phyloP scores from a whole-genome alignment of 1,140 invertebrate species.

The Anthonomus grandis region DNA sequence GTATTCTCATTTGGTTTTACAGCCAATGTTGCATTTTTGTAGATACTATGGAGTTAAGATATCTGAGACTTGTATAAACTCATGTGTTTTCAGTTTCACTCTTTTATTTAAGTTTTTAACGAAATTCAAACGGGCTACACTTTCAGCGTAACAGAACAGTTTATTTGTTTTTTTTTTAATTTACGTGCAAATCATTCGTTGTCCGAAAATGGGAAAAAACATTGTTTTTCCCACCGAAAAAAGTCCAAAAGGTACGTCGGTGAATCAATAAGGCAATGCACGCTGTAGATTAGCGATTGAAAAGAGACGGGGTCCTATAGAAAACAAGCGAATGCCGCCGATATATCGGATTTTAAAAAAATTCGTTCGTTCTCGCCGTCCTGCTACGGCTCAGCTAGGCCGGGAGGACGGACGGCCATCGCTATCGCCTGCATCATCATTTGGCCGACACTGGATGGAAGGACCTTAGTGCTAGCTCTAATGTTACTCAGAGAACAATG shows the following conservation, averaged over 20 bases:
- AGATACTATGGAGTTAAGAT: too few relatives aligned
- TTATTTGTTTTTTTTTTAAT: slow-evolving; percentile 9
- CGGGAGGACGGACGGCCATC: slow-evolving; percentile 2
- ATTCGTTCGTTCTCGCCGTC: too few relatives aligned
- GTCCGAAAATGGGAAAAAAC: slow-evolving; percentile 3
- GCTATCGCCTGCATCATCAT: slow-evolving; percentile 19
- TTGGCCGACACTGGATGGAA: slow-evolving; percentile 7
- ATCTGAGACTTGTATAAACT: too few relatives aligned
- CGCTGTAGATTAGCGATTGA: slow-evolving; percentile 24
- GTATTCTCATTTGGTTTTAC: too few relatives aligned
- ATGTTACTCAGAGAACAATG: neutral
- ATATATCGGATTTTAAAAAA: slow-evolving; percentile 24
- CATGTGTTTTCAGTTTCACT: too few relatives aligned
- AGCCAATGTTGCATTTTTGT: too few relatives aligned
- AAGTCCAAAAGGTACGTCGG: slow-evolving; percentile 4
- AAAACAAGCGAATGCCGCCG: slow-evolving; percentile 11
- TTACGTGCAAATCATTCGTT: slow-evolving; percentile 2
- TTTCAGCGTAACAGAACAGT: too few relatives aligned
- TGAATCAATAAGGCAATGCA: slow-evolving; percentile 26
- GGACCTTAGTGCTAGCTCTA: neutral
- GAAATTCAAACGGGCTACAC: too few relatives aligned
- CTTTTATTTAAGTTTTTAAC: too few relatives aligned
- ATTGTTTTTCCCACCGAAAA: slow-evolving; percentile 10
- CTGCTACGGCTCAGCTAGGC: too few relatives aligned
- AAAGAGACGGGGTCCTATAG: slow-evolving; percentile 16